These are phyloP conservation scores for Heliconius cydno DNA, from an alignment of 2,888 invertebrate species.

Conservation along the genomic window DNA sequence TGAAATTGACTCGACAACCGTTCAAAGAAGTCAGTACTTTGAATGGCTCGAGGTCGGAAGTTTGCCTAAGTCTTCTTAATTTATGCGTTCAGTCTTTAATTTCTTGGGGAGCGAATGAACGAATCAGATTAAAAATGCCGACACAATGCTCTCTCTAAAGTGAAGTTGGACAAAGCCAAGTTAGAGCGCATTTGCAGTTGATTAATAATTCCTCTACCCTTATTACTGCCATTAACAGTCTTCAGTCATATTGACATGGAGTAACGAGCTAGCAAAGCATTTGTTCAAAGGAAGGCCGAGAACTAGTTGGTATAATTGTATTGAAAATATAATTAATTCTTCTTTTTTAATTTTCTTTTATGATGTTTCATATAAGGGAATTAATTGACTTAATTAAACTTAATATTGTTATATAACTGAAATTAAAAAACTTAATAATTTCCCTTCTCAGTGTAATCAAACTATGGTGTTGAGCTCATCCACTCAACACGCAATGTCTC, in stretches of 20 bases:
- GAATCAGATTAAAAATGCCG: constrained; percentile 72
- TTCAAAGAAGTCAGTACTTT: constrained; percentile 58
- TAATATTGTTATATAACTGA: no score
- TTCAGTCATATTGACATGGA: constrained; percentile 13
- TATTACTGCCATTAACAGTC: constrained; percentile 26
- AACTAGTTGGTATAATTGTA: not conserved
- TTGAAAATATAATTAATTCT: not conserved
- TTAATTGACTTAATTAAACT: no score
- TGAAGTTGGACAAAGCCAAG: constrained; percentile 59
- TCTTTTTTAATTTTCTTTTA: not conserved
- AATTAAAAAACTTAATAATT: no score
- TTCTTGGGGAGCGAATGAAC: constrained; percentile 60
- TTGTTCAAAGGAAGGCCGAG: not conserved
- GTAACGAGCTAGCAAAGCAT: constrained; percentile 18
- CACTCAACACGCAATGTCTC: no score
- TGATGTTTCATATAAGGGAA: not conserved
- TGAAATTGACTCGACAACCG: constrained; percentile 33
- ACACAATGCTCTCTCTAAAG: constrained; percentile 65
- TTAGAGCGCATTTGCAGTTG: constrained; percentile 47
- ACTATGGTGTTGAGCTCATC: no score
- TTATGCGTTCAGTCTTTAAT: constrained; percentile 77
- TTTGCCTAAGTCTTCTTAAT: constrained; percentile 72
- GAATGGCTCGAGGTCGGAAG: constrained; percentile 67
- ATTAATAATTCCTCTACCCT: constrained; percentile 36
- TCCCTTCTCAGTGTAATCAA: no score